Evolutionary conservation across 2,888 invertebrate genomes (phyloP), one percentile per base, ranked within the genome.

Genomic region (Pachydiplax longipennis): DNA sequence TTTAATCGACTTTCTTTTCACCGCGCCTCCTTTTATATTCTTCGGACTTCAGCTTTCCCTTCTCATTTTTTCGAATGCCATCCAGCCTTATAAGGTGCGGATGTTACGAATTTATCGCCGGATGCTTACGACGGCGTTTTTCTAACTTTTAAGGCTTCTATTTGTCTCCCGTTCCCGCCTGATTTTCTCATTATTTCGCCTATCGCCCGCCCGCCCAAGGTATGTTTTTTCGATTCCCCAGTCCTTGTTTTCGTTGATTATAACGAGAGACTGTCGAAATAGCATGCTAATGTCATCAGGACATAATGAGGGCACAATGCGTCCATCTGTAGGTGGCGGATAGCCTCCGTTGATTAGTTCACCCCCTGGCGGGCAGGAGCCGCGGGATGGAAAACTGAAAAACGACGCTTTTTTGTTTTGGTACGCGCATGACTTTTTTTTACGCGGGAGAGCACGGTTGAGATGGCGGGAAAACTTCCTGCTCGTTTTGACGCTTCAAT

Each of bases 231-330:
- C 87, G 25, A 4, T n/a, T 87, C 87, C 87, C 22, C 83, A 13
- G 58, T 22, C 83, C 58, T 13, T 35, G 31, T 83, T 31, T 58
- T 53, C 22, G 58, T 58, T 87, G 58, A 37, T 87, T 61, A 83
- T 35, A 13, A 87, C 87, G 22, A 65, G 37, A 31, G 37, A n/a
- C 61, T 65, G 61, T 87, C 87, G 61, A 65, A 87, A 87, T 87
- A 61, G 61, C 87, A 87, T 87, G 87, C 87, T 61, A 87, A 87
- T 87, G 65, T 61, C 87, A 37, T 65, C 65, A 35, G 37, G 65
- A 22, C 87, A 37, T 87, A 87, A 87, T 87, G 87, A 87, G 87
- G 87, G 65, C 22, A 37, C 73, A 73, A 73, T 73, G 73, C 73
- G 31, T 73, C 13, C 73, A 31, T 22, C 25, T 37, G 35, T 58